Evolutionary conservation across 1,140 invertebrate genomes (phyloP).

Genomic region (Eulimnadia texana): DNA sequence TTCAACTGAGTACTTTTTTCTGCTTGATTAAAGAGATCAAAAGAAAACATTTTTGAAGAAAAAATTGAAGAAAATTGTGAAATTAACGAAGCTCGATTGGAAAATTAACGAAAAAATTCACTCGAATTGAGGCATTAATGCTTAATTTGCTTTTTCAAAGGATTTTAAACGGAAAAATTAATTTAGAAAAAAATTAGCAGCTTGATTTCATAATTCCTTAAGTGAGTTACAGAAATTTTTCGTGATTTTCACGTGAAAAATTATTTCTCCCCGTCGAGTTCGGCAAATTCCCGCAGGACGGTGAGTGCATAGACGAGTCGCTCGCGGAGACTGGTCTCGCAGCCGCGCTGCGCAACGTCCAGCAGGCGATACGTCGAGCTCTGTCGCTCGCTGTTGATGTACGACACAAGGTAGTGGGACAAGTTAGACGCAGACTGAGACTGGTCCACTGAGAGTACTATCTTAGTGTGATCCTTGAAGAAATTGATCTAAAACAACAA

Average conservation of each 20-base stretch:
- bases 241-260: background rate
- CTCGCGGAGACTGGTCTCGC: slow-evolving; percentile 37
- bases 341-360: slow-evolving; percentile 40
- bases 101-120: too few species aligned
- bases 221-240: too few species aligned
- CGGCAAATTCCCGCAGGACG: slow-evolving; percentile 35
- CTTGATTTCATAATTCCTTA: too few species aligned
- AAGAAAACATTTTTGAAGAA: too few species aligned
- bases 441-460: slow-evolving; percentile 31
- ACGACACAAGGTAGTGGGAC: slow-evolving; percentile 35
- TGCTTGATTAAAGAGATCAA: too few species aligned
- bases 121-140: too few species aligned
- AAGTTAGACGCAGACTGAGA: background rate
- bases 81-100: too few species aligned
- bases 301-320: slow-evolving; percentile 41
- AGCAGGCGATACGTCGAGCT: slow-evolving; percentile 43
- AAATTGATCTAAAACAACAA: slow-evolving; percentile 39
- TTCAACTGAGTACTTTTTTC: too few species aligned
- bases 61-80: too few species aligned
- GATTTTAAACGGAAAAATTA: too few species aligned
- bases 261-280: slow-evolving; percentile 26
- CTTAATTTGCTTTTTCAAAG: too few species aligned
- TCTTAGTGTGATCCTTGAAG: slow-evolving; percentile 46
- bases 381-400: slow-evolving; percentile 40
- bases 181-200: too few species aligned